Conservation (phyloP, 2,113 vertebrate species). For the Edolisoma coerulescens region DNA sequence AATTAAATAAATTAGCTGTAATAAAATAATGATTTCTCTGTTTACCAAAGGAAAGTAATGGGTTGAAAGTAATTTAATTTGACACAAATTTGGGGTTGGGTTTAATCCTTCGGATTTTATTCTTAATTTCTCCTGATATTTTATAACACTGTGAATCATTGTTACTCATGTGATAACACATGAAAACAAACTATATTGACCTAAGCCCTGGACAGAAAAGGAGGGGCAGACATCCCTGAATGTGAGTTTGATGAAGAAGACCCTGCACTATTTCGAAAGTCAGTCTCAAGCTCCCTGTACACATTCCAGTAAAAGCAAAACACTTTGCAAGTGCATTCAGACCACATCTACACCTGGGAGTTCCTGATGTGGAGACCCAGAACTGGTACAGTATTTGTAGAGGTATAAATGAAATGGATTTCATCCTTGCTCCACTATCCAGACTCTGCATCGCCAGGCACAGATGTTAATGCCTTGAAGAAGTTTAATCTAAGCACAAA, state of each 20-base stretch:
- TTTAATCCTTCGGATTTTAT: not conserved
- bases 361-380: not conserved
- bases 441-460: not conserved
- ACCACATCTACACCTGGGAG: not conserved
- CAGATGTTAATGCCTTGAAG: not conserved
- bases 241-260: not conserved
- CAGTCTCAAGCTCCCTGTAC: not conserved
- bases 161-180: not conserved
- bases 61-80: not conserved
- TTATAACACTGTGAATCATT: not conserved
- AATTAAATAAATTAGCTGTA: constrained; percentile 41
- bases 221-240: not conserved
- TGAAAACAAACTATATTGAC: not conserved
- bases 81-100: not conserved
- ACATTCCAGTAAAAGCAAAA: not conserved
- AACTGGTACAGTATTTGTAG: not conserved
- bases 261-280: not conserved
- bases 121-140: not conserved
- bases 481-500: not conserved
- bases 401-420: not conserved
- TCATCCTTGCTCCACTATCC: not conserved
- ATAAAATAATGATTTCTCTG: constrained; percentile 23
- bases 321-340: not conserved
- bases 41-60: constrained; percentile 30
- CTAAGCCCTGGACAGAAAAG: not conserved